Conservation (phyloP, 2,113 vertebrate genomes). For the Nothocercus nigrocapillus region DNA sequence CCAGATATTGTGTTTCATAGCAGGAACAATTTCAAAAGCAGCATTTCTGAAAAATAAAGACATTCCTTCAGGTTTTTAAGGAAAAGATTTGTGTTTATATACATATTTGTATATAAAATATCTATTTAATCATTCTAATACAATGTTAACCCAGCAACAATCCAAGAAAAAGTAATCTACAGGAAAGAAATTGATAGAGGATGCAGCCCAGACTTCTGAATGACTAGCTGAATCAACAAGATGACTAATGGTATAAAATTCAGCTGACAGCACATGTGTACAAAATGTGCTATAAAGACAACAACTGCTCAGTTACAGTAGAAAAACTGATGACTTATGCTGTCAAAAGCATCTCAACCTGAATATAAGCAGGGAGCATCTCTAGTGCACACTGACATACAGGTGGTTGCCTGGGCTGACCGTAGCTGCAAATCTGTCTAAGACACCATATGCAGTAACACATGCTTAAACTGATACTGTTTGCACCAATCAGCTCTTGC, state of each 20-base stretch:
- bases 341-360: background rate
- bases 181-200: background rate
- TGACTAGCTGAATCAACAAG: background rate
- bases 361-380: background rate
- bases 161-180: background rate
- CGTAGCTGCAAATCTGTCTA: background rate
- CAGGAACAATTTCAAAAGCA: background rate
- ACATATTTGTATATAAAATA: background rate
- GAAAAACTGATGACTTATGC: background rate
- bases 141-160: background rate
- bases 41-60: background rate
- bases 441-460: background rate
- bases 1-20: background rate
- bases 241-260: background rate
- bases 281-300: background rate
- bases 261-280: slow-evolving; percentile 1
- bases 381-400: background rate
- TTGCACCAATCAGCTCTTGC: background rate
- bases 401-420: background rate
- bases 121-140: background rate
- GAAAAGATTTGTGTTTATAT: background rate
- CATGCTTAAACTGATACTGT: background rate
- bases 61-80: background rate
- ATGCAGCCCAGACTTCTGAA: background rate
- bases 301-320: background rate